phyloP scores from a whole-genome alignment of 2,888 invertebrate genomes.

The Tryphoninae sp. region DNA sequence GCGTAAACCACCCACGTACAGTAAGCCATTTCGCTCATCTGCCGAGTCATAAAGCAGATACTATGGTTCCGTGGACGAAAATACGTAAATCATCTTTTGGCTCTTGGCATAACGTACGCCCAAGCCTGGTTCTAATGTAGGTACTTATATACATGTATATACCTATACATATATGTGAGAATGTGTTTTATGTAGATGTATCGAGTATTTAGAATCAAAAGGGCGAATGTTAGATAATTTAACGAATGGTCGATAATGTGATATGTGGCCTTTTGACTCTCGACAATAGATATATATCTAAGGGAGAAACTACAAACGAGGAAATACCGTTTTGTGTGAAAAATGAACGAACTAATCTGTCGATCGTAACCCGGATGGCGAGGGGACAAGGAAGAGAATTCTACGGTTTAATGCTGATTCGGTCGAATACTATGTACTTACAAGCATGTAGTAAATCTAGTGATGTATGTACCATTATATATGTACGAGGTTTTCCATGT shows the following conservation, averaged over 20 bases:
- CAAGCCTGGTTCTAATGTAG: background rate
- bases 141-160: background rate
- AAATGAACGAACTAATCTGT: constrained; percentile 45
- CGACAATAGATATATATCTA: background rate
- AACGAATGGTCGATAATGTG: background rate
- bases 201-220: background rate
- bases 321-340: constrained; percentile 18
- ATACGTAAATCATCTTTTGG: constrained; percentile 74
- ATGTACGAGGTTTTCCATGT: background rate
- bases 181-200: background rate
- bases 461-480: background rate
- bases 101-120: constrained; percentile 41
- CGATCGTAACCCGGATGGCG: constrained; percentile 43
- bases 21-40: constrained; percentile 78
- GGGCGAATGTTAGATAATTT: background rate
- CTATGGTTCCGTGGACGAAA: constrained; percentile 72
- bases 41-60: constrained; percentile 79
- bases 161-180: background rate
- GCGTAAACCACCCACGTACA: constrained; percentile 22
- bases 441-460: background rate
- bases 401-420: constrained; percentile 51
- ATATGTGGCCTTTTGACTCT: background rate
- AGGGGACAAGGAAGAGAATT: background rate
- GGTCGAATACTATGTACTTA: constrained; percentile 24
- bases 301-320: background rate